Percentiles rank a stretch among this genome's conserved stretches.
These are phyloP conservation scores for Bradypodion pumilum DNA, from an alignment of 2,797 vertebrate genomes.

Conservation along the genomic window DNA sequence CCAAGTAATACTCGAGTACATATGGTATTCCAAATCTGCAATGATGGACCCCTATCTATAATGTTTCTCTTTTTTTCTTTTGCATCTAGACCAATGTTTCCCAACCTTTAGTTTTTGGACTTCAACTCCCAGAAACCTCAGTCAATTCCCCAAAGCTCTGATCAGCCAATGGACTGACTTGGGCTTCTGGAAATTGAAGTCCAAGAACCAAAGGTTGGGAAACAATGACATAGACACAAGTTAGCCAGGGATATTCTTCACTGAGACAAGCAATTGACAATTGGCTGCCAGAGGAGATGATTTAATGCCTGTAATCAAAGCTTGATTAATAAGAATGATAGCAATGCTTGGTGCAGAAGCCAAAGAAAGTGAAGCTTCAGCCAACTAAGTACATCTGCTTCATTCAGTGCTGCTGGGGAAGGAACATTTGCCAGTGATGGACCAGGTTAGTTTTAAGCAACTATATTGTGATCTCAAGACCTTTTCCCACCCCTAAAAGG, in stretches of 20 bases:
- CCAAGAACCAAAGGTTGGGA: too few species aligned
- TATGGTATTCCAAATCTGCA: slow-evolving; percentile 49
- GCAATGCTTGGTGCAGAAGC: slow-evolving; percentile 38
- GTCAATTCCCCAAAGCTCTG: too few species aligned
- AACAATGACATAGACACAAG: too few species aligned
- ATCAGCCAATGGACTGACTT: too few species aligned
- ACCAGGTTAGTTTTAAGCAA: slow-evolving; percentile 28
- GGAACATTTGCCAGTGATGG: slow-evolving; percentile 25
- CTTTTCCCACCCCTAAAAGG: background rate
- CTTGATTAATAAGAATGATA: slow-evolving; percentile 52
- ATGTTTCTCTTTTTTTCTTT: background rate
- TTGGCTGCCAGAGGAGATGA: slow-evolving; percentile 42
- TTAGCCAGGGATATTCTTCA: slow-evolving; percentile 57
- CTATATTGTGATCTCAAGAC: too few species aligned
- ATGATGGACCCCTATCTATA: slow-evolving; percentile 35
- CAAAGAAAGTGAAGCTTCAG: slow-evolving; percentile 36
- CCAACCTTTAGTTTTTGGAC: too few species aligned
- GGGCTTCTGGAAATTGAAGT: too few species aligned
- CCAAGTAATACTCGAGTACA: too few species aligned
- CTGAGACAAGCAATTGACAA: slow-evolving; percentile 59
- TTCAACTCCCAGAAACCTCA: too few species aligned
- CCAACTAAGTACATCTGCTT: slow-evolving; percentile 7
- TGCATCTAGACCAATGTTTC: slow-evolving; percentile 47
- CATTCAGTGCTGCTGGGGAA: slow-evolving; percentile 26
- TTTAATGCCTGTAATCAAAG: slow-evolving; percentile 51